Base-by-base conservation (phyloP, 1,140 invertebrate species). In the Mamestra configurata region DNA sequence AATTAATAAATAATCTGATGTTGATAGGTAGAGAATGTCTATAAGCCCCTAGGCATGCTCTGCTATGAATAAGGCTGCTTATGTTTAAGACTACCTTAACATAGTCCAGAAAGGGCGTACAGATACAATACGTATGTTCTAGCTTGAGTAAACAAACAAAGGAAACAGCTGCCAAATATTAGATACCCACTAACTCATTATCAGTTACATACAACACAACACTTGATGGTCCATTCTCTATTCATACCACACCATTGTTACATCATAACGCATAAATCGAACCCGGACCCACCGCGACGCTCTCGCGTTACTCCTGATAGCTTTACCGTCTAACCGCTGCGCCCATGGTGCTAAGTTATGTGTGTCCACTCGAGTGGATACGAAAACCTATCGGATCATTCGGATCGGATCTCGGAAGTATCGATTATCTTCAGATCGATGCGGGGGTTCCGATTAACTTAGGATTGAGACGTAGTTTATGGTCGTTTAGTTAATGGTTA, bases 341-440 rank as follows among this genome's bases (percentile, higher is more conserved):
- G 61, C 61, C 8, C 61, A 40, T 40, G 40, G 37, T 46, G 66
- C 66, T 46, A 46, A 70, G 40, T 70, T 70, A 70, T 70, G 22
- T 22, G 4, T 70, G 66, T 70, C 43, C 37, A 68, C 2, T 13
- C 64, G 27, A 59, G 7, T 46, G 43, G 24, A 61, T 49, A 43
- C 13, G 22, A 35, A 31, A 64, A 76, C 22, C 31, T 57, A 72
- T 72, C 35, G 35, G 37, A 49, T n/a, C n/a, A n/a, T n/a, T 49
- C 73, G 37, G 22, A 76, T 64, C 73, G 73, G 73, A 76, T 76
- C 57, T 76, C 73, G 73, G 73, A 76, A 76, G 73, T 76, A 76
- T 76, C 57, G 73, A 76, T 64, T 73, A 37, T 64, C 55, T 31
- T 76, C 0, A 40, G 35, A 76, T 76, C 73, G 73, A 76, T 76